A percentile compares a stretch with the other conserved stretches of the same genome.
phyloP scores from a whole-genome alignment of 2,797 vertebrate species.

The Hoplostethus atlanticus region DNA sequence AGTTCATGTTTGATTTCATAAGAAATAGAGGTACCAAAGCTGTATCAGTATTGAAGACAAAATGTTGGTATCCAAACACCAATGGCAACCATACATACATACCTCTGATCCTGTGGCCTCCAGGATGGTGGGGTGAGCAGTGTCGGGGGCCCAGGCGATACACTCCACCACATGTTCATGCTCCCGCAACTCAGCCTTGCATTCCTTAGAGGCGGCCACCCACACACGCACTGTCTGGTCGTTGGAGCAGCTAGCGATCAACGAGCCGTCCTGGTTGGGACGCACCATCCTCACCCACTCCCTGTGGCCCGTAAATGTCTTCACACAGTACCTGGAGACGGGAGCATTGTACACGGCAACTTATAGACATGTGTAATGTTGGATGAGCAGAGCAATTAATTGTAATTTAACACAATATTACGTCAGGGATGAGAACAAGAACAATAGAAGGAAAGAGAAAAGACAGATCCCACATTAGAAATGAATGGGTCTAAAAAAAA shows the following conservation, averaged over 20 bases:
- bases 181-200: constrained; percentile 98
- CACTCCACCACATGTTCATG: constrained; percentile 99
- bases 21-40: too few relatives aligned
- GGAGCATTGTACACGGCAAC: not conserved
- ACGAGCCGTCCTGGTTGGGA: constrained; percentile 97
- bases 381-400: too few relatives aligned
- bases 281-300: constrained; percentile 99
- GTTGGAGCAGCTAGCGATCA: constrained; percentile 98
- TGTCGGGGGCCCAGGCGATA: constrained; percentile 98
- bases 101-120: constrained; percentile 98
- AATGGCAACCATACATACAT: too few relatives aligned
- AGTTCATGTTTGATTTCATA: too few relatives aligned
- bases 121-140: constrained; percentile 94
- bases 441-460: not conserved
- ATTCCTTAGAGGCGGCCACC: constrained; percentile 97
- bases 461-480: not conserved
- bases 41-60: too few relatives aligned
- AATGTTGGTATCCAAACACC: too few relatives aligned
- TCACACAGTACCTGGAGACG: constrained; percentile 94
- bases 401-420: too few relatives aligned
- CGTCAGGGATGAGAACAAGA: not conserved
- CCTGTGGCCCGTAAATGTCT: constrained; percentile 99
- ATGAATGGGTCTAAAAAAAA: too few relatives aligned
- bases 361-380: not conserved
- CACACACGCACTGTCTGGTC: constrained; percentile 99